Evolutionary conservation across 2,113 vertebrate species (phyloP), one percentile per base, ranked within the genome.

Genomic region (Aramus guarauna): DNA sequence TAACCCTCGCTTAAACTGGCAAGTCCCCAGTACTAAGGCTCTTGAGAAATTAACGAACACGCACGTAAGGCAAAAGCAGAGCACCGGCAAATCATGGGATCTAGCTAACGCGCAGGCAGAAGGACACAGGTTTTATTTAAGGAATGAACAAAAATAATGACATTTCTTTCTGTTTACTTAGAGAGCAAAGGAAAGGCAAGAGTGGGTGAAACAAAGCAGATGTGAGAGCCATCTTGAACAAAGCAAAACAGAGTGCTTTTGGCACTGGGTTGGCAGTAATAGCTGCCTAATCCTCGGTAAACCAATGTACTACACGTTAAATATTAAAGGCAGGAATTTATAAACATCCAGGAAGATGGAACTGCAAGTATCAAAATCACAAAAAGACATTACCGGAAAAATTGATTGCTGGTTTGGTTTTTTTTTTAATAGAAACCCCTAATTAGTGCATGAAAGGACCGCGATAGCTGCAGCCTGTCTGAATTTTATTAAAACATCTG

Each of bases 401-500:
- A 80, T 45, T 71, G 77, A 94, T 94, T 60, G 72, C 45, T 80
- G 55, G 6, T 26, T 12, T 13, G 13, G 27, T n/a, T 23, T 67
- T 55, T 76, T 91, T 78, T 82, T 87, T 66, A 86, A 92, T 67
- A 78, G 73, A 87, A 86, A 22, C 34, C 68, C 80, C 71, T 96
- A 95, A 96, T 95, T 95, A 96, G 94, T 60, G 91, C 66, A 89
- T 93, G 95, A 95, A 97, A 91, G 87, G 72, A 58, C 75, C 0
- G 6, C 5, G 20, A 92, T 82, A 93, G 91, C 76, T 77, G 86
- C 90, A 96, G 93, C 69, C 94, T 77, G 90, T 85, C 84, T 93
- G 82, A 68, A 63, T 97, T 94, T 97, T 94, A 97, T 95, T 96
- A 92, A 93, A 96, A 80, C 87, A 89, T 79, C 94, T 94, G 95